Base-by-base conservation (phyloP, 2,888 invertebrate genomes). In the Lasioglossum lativentre region DNA sequence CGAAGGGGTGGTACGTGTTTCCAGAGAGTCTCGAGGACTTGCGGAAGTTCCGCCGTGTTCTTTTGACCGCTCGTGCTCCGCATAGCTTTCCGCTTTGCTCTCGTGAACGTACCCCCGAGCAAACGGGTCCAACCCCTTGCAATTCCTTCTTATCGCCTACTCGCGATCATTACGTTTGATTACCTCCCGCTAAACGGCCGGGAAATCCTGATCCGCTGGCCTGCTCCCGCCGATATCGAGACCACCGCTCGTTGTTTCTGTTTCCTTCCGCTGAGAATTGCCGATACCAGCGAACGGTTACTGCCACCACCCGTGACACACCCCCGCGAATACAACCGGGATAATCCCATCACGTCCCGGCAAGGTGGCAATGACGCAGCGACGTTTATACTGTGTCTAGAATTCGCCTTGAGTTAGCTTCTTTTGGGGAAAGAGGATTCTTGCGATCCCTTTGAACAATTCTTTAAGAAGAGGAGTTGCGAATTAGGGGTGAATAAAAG, bases 91-190 rank as follows among this genome's bases (percentile, higher is more conserved):
- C 27, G 59, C 27, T 59, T 27, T 59, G 52, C 23, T 27, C 14
- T 4, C 12, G 59, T 5, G 56, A 27, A 59, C 27, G 59, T 27
- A 27, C 59, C 59, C 12, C 27, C 59, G 4, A 8, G 59, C 14
- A 8, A 23, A 23, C 59, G 1, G 14, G 14, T 27, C 27, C 27
- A 27, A 59, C 59, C 59, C 56, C 4, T 5, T 59, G 27, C 68
- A 73, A 75, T 82, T 73, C 63, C 81, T 30, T 74, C 81, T 52
- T 75, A 78, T 85, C 82, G 38, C 16, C 74, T 40, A 59, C 38
- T 16, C 77, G 73, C 16, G 68, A 80, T 72, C 75, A 59, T 82
- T 85, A 76, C 71, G 70, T 82, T 78, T 82, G 71, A 81, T 84
- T 34, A 59, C 74, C 42, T 40, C n/a, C 38, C 73, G 40, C 73